Percentiles rank a stretch among this genome's conserved stretches.
phyloP scores from a whole-genome alignment of 64 coral and sea anemone species.

The Acropora tenuis region DNA sequence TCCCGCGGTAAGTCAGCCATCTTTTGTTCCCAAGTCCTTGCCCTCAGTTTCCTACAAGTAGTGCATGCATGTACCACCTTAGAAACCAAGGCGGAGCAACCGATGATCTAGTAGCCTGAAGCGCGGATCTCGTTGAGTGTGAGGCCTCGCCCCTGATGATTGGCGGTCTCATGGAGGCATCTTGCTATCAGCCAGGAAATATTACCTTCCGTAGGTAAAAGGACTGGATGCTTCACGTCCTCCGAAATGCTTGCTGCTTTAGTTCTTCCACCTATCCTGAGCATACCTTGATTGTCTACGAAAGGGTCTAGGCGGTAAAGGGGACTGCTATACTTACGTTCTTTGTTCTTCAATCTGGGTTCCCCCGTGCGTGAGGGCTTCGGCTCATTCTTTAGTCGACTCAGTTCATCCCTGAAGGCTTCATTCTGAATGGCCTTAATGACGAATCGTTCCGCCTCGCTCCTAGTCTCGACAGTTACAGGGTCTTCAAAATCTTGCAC shows the following conservation, averaged over 20 bases:
- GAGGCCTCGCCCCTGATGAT: conserved; percentile 1
- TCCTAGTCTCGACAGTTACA: background rate
- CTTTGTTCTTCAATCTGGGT: background rate
- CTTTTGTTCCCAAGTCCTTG: background rate
- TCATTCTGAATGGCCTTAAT: background rate
- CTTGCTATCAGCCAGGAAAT: conserved; percentile 2
- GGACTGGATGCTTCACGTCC: conserved; percentile 1
- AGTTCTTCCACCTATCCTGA: background rate
- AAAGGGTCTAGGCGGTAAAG: background rate
- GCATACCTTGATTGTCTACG: background rate
- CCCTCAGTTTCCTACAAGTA: background rate
- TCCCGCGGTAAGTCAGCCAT: background rate
- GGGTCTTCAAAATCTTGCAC: background rate
- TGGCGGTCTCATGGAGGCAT: background rate
- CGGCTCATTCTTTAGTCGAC: background rate
- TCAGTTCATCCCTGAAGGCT: background rate
- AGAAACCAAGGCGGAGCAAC: background rate
- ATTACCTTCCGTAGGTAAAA: background rate
- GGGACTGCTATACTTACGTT: background rate
- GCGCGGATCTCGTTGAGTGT: no score
- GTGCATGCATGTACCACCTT: background rate
- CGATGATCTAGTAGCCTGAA: background rate
- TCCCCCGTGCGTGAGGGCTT: background rate
- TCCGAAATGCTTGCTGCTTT: background rate
- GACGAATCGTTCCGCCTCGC: background rate